phyloP scores from a whole-genome alignment of 1,140 invertebrate species.

The Bombyx mori region ASM3026992v2 NC_085108.1:256001-256500 shows the following conservation, averaged over 20 bases:
- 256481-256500: too few species aligned
- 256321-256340: conserved; percentile 64
- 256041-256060: not conserved
- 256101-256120: not conserved
- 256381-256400: not conserved
- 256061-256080: not conserved
- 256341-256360: conserved; percentile 65
- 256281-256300: conserved; percentile 67
- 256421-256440: not conserved
- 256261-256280: conserved; percentile 69
- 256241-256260: conserved; percentile 14
- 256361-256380: conserved; percentile 24
- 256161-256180: too few species aligned
- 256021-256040: too few species aligned
- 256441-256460: not conserved
- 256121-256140: conserved; percentile 1
- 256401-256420: not conserved
- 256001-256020: too few species aligned
- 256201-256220: not conserved
- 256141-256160: not conserved
- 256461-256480: too few species aligned
- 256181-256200: too few species aligned
- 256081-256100: not conserved
- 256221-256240: conserved; percentile 7
- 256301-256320: conserved; percentile 66